Evolutionary conservation across 2,888 invertebrate genomes (phyloP).

Genomic region (Sepiola atlantica): DNA sequence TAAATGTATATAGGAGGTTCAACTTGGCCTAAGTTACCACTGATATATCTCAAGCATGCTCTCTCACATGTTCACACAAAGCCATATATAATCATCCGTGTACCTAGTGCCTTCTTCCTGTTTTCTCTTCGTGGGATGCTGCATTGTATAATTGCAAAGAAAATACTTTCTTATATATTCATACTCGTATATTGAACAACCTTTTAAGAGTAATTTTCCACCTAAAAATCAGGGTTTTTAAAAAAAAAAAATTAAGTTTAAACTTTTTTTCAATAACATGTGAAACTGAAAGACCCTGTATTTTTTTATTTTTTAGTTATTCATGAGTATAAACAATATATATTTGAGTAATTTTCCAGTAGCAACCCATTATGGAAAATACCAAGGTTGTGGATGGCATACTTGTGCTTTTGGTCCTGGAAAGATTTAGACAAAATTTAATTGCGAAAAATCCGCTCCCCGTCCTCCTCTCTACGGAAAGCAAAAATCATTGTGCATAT

Average conservation of each 20-base stretch:
- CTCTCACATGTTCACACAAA: not conserved
- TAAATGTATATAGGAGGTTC: no score
- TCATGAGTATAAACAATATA: no score
- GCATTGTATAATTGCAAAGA: not conserved
- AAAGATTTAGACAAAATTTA: slow-evolving; percentile 10
- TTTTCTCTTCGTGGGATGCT: slow-evolving; percentile 35
- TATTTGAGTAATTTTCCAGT: not conserved
- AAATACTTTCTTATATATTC: no score
- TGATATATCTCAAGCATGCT: not conserved
- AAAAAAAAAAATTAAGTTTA: no score
- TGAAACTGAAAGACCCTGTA: no score
- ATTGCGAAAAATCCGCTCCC: not conserved
- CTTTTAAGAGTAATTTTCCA: no score
- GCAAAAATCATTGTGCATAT: not conserved
- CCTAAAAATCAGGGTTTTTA: no score
- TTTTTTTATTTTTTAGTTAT: no score
- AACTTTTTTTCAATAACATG: no score
- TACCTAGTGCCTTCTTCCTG: slow-evolving; percentile 39
- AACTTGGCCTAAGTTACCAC: no score
- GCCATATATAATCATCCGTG: not conserved
- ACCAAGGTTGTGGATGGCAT: slow-evolving; percentile 41
- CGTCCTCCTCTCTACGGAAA: not conserved
- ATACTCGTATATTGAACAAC: no score
- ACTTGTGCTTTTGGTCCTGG: slow-evolving; percentile 35
- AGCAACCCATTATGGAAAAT: not conserved